These are phyloP conservation scores for Drosophila lini DNA, from an alignment of 1,140 invertebrate species.

Conservation along the genomic window DNA sequence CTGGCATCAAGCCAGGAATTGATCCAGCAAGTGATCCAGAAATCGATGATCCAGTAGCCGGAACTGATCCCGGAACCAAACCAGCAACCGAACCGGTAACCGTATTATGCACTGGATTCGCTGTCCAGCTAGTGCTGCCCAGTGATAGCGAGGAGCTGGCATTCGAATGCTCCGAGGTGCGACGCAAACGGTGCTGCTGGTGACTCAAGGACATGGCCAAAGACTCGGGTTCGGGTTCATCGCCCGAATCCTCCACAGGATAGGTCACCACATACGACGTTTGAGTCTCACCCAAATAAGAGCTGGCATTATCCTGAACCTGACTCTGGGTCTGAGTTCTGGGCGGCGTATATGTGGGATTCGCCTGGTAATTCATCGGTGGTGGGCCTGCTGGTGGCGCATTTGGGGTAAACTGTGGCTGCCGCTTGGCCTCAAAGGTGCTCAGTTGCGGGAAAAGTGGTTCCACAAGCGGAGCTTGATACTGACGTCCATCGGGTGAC, in stretches of 20 bases:
- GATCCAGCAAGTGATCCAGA: neutral
- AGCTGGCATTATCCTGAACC: constrained; percentile 4
- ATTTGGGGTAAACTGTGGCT: constrained; percentile 34
- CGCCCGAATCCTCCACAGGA: constrained; percentile 70
- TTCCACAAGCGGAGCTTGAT: constrained; percentile 78
- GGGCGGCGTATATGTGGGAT: constrained; percentile 58
- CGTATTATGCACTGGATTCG: constrained; percentile 69
- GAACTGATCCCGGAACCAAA: neutral
- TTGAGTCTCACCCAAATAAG: constrained; percentile 55
- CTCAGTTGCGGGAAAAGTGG: constrained; percentile 76
- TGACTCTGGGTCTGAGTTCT: constrained; percentile 5
- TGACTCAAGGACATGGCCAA: constrained; percentile 23
- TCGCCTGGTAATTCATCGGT: constrained; percentile 44
- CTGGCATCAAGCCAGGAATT: neutral
- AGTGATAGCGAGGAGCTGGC: constrained; percentile 59
- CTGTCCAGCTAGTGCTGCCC: constrained; percentile 73
- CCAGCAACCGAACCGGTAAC: neutral
- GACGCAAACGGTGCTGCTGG: constrained; percentile 32
- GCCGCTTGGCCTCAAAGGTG: constrained; percentile 68
- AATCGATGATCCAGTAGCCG: neutral
- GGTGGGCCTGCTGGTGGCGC: neutral
- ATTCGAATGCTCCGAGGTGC: constrained; percentile 70
- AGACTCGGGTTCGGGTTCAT: constrained; percentile 55
- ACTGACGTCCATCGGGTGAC: constrained; percentile 75
- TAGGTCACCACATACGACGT: constrained; percentile 76